Evolutionary conservation across 2,888 invertebrate species (phyloP), one percentile per base, ranked within the genome.

Genomic region (Sarcophaga subvicina): DNA sequence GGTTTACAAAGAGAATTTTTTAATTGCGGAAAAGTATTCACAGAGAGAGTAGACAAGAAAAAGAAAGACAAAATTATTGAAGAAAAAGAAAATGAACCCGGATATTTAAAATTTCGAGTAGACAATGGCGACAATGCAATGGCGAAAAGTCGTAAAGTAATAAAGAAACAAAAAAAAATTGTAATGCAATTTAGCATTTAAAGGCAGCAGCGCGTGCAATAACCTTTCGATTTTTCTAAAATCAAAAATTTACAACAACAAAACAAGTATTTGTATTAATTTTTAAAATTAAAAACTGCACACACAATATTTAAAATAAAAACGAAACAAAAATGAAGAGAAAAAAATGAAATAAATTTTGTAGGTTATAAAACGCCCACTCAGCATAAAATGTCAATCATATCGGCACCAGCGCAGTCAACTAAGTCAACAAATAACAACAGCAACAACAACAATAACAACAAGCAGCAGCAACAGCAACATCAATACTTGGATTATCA

Each of bases 281-380:
- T 37, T 37, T 37, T 37, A 2, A 37, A 37, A 37, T 37, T 37
- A 37, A 37, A 37, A 37, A 37, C 37, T 8, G 25, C 27, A 25
- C 14, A 25, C 5, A 25, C 17, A 54, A 22, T 5, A 71, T 37
- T 37, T 10, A 59, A 54, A 54, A 71, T n/a, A 54, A 22, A 37
- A 37, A 37, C 37, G 12, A 54, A 5, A 25, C 3, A 0, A 49
- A 25, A 3, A 22, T 22, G 17, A 22, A 22, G 22, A 22, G 27
- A 17, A 71, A 70, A 71, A 37, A 37, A 10, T 10, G 22, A 25
- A 20, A 25, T n/a, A 72, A 47, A 45, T 79, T 83, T 78, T 80
- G 73, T 87, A 72, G 87, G 84, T 84, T 87, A 82, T 79, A 79
- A 76, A 84, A 84, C 87, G 72, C 87, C 87, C 84, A 82, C 87